Evolutionary conservation across 2,797 vertebrate species (phyloP), one percentile per base, ranked within the genome.

Genomic region (Enteromius argenteus): DNA sequence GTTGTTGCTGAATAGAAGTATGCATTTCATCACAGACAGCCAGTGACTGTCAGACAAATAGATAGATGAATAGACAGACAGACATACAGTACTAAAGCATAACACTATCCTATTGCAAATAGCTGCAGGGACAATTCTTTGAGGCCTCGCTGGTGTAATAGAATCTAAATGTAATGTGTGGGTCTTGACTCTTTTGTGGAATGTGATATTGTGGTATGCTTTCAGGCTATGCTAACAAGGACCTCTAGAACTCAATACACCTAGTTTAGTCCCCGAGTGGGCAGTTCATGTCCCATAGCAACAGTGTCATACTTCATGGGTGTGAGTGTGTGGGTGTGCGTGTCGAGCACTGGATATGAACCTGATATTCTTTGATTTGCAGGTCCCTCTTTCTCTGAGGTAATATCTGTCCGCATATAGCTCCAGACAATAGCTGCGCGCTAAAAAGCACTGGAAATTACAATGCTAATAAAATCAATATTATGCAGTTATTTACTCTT

Each of bases 401-500:
- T 44, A 80, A 58, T 75, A 81, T 76, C 46, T 60, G 10, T 21
- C 32, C 15, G 35, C 21, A 4, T 74, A 58, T 77, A 19, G 27
- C 37, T 83, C 30, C 69, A 83, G 44, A 66, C 80, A 72, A 80
- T 56, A 74, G 21, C 39, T 60, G 81, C 71, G 35, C 3, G 11
- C 37, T n/a, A 77, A 85, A 80, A 82, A 44, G n/a, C 2, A 3
- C 15, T 51, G 62, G 15, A 83, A 80, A 76, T 85, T 62, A 44
- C 62, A 67, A 75, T 75, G 62, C 35, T 80, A 83, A 67, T 68
- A 81, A 89, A 91, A 93, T 93, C 89, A 88, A 89, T 92, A 90
- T 78, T 77, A 49, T 75, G 88, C 80, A 85, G 84, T 90, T 91
- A 93, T 91, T 92, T 91, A 92, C 84, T 84, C 60, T 64, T 27